These are phyloP conservation scores for Piaya cayana DNA, from an alignment of 2,113 vertebrate species.

Conservation along the genomic window DNA sequence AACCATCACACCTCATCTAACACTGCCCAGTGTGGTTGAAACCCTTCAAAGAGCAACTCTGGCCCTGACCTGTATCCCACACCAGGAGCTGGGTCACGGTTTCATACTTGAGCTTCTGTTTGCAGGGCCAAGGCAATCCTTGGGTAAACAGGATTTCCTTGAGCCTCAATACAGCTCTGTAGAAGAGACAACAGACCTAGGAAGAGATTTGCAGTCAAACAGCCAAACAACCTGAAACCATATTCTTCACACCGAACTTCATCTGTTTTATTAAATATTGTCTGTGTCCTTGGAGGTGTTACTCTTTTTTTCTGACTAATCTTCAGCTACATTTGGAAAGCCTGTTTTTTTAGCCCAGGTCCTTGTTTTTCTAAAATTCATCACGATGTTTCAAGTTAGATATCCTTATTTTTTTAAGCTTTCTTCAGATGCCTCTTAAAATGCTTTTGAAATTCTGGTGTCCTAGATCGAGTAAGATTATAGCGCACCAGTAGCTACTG, in stretches of 20 bases:
- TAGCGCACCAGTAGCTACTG: not conserved
- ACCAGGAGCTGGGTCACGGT: not conserved
- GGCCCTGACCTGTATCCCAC: not conserved
- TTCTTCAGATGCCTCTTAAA: not conserved
- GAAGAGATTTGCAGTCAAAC: not conserved
- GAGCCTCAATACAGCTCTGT: fast-evolving
- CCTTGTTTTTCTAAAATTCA: not conserved
- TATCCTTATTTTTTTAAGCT: not conserved
- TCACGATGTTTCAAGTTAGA: not conserved
- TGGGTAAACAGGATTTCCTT: fast-evolving
- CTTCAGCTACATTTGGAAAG: not conserved
- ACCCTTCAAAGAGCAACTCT: not conserved
- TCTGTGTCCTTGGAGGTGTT: not conserved
- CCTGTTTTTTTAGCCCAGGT: not conserved
- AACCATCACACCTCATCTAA: not conserved
- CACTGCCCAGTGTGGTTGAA: fast-evolving
- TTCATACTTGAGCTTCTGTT: not conserved
- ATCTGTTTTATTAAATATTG: not conserved
- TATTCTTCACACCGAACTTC: not conserved
- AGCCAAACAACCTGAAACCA: not conserved
- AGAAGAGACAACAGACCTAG: not conserved
- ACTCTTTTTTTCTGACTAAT: not conserved
- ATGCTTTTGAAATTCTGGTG: not conserved
- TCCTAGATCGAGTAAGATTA: not conserved
- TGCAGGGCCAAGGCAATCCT: not conserved